phyloP scores from a whole-genome alignment of 2,113 vertebrate genomes.

The Cairina moschata region DNA sequence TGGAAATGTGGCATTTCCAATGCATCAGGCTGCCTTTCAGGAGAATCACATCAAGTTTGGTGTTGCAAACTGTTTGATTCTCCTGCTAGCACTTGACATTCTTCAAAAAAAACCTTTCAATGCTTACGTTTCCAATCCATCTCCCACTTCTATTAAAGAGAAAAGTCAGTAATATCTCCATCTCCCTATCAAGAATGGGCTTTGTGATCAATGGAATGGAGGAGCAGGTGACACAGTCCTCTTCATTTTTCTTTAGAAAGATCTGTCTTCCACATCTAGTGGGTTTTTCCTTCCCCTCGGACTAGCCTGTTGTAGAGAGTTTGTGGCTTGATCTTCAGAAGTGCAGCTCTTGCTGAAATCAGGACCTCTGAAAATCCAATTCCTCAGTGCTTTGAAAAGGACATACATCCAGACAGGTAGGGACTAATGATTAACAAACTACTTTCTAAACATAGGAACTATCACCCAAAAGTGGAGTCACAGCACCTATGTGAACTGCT shows the following conservation, averaged over 20 bases:
- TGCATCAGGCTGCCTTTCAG: neutral
- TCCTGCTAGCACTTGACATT: neutral
- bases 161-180: neutral
- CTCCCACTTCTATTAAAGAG: neutral
- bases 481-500: neutral
- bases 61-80: neutral
- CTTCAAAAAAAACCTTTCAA: neutral
- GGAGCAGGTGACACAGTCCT: neutral
- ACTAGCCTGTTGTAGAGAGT: neutral
- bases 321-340: neutral
- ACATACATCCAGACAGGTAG: neutral
- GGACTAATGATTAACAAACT: neutral
- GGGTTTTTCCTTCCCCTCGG: neutral
- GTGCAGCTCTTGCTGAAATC: neutral
- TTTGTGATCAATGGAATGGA: neutral
- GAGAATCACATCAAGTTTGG: slow-evolving; percentile 8
- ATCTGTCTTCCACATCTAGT: neutral
- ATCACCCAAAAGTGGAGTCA: neutral
- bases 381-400: neutral
- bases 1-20: slow-evolving; percentile 1
- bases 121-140: neutral
- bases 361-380: neutral
- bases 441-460: neutral
- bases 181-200: neutral
- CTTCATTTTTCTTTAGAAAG: neutral